phyloP scores from a whole-genome alignment of 2,797 vertebrate species.

The Smutsia gigantea region DNA sequence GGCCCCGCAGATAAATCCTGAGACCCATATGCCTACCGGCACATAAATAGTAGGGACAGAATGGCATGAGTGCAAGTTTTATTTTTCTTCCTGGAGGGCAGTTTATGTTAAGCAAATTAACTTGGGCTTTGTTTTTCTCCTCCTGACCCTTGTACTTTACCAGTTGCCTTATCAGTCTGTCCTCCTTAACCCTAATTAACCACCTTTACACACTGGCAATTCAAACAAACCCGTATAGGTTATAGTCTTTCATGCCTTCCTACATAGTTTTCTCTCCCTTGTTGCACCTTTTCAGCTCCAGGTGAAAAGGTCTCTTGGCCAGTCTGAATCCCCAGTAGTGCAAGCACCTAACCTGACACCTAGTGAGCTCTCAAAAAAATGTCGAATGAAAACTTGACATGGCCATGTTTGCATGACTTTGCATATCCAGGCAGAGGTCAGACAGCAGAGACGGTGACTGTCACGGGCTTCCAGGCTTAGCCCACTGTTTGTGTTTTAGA shows the following conservation, averaged over 20 bases:
- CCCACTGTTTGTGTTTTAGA: not conserved
- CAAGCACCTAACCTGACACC: not conserved
- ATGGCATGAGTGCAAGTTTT: not conserved
- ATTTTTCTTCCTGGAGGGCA: not conserved
- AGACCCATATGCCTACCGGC: fast-evolving
- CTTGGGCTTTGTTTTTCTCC: not conserved
- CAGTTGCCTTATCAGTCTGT: not conserved
- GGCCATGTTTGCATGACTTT: not conserved
- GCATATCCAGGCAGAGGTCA: not conserved
- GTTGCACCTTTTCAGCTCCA: not conserved
- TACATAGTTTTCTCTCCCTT: not conserved
- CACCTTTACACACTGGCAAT: not conserved
- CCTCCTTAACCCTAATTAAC: not conserved
- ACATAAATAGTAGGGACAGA: not conserved
- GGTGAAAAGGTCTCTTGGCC: not conserved
- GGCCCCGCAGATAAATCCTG: no score
- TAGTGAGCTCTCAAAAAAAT: not conserved
- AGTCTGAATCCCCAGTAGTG: not conserved
- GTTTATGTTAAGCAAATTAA: not conserved
- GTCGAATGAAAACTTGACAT: not conserved
- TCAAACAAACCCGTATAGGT: not conserved
- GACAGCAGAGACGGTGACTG: not conserved
- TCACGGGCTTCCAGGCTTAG: not conserved
- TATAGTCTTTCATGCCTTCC: not conserved
- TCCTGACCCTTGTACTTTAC: constrained; percentile 19